Percentiles rank a stretch among this genome's conserved stretches.
These are phyloP conservation scores for Strix aluco DNA, from an alignment of 2,113 vertebrate genomes.

Conservation along the genomic window DNA sequence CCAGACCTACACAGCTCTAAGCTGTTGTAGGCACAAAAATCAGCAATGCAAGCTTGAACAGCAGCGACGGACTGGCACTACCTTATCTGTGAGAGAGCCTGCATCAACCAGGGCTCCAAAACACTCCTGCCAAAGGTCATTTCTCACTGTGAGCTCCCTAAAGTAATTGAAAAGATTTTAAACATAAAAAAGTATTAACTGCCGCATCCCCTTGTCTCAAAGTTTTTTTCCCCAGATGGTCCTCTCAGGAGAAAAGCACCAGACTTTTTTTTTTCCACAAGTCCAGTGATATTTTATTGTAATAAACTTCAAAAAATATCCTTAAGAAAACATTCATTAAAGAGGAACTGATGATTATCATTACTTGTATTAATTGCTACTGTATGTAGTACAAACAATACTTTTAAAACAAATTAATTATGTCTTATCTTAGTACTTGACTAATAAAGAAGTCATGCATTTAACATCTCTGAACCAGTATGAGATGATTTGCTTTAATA, in stretches of 20 bases:
- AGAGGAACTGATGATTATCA: neutral
- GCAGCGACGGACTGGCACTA: neutral
- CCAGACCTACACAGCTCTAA: neutral
- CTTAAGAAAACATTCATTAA: neutral
- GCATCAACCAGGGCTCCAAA: neutral
- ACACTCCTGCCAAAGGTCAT: neutral
- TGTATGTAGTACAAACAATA: neutral
- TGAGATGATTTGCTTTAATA: neutral
- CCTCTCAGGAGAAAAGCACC: neutral
- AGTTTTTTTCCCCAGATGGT: neutral
- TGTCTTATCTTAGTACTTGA: neutral
- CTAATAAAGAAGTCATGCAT: neutral
- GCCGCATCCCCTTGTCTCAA: neutral
- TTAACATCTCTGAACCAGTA: neutral
- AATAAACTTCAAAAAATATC: neutral
- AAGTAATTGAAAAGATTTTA: neutral
- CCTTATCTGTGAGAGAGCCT: neutral
- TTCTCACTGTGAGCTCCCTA: neutral
- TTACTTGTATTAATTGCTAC: neutral
- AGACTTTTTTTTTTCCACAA: neutral
- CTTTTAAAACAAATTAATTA: conserved; percentile 3
- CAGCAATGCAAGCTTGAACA: neutral
- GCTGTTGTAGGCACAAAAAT: neutral
- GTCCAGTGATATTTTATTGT: neutral
- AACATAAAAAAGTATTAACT: neutral